Conservation (phyloP, 2,113 vertebrate species). For the Poecilia latipinna region DNA sequence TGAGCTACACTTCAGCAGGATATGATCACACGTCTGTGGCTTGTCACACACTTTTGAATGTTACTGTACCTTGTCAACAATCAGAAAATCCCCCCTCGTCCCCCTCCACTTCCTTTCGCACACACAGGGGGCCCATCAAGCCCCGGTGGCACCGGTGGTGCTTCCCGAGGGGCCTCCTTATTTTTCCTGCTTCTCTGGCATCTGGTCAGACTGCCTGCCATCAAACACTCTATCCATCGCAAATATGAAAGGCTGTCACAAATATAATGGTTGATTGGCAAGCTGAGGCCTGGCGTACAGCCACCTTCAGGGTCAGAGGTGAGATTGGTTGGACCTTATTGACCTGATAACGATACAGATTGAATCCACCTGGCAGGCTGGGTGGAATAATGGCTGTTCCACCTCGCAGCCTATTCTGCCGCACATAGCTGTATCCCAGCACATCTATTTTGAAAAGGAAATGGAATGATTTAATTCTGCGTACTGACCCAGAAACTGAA, state of each 20-base stretch:
- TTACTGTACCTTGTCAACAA: slow-evolving; percentile 40
- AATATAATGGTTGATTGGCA: slow-evolving; percentile 58
- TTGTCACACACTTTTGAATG: neutral
- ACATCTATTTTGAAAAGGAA: slow-evolving; percentile 60
- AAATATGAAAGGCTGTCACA: slow-evolving; percentile 73
- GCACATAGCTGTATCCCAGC: slow-evolving; percentile 41
- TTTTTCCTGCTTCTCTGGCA: slow-evolving; percentile 31
- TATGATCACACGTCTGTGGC: slow-evolving; percentile 7
- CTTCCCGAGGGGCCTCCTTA: slow-evolving; percentile 50
- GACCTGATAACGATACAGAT: slow-evolving; percentile 71
- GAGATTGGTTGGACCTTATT: slow-evolving; percentile 60
- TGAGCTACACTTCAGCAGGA: slow-evolving; percentile 20
- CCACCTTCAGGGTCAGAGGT: slow-evolving; percentile 72
- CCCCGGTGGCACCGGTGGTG: slow-evolving; percentile 21
- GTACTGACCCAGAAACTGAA: slow-evolving; percentile 40
- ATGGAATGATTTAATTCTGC: slow-evolving; percentile 54
- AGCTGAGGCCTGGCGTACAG: slow-evolving; percentile 54
- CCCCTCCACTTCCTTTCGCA: slow-evolving; percentile 22
- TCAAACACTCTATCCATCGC: slow-evolving; percentile 70
- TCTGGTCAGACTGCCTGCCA: slow-evolving; percentile 57
- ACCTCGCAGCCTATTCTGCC: slow-evolving; percentile 31
- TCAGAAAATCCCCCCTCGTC: slow-evolving; percentile 20
- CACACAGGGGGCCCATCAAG: slow-evolving; percentile 29
- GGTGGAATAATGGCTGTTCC: slow-evolving; percentile 47
- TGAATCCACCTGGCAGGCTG: slow-evolving; percentile 67